Evolutionary conservation across 1,140 invertebrate genomes (phyloP), one percentile per base, ranked within the genome.

Genomic region (Pachyrhynchus sulphureomaculatus): DNA sequence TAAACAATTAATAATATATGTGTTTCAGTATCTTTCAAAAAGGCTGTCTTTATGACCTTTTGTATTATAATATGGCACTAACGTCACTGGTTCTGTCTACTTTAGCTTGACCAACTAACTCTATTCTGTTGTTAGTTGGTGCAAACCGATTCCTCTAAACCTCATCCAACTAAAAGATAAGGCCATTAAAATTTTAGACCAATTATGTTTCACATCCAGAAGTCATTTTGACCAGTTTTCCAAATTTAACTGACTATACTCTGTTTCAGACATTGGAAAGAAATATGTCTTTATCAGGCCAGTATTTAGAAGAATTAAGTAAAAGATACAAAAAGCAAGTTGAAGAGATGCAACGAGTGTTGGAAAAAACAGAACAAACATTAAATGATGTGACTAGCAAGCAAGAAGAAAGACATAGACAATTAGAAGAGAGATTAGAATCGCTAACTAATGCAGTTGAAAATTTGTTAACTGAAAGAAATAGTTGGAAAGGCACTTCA

Each of bases 251-350:
- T n/a, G n/a, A n/a, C n/a, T n/a, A n/a, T n/a, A n/a, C n/a, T n/a
- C n/a, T 36, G 39, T 70, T 83, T 68, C 77, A 92, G 85, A 87
- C 89, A 55, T 79, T 99, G 56, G 96, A 99, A 78, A 82, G 91
- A 47, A 99, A 99, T 77, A 95, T 99, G 86, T 96, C 95, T 2
- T 79, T 99, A 2, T 96, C 92, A 60, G 91, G 91, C 58, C 93
- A 96, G 70, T 98, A 98, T 77, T 79, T 99, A 42, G 94, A 98
- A 76, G 95, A 98, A 74, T 76, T 99, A 41, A 96, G 93, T 76
- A 85, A 90, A 32, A 83, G 94, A 36, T 98, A 98, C 76, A 96
- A 96, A 67, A 93, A 93, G 62, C 95, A 99, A 80, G 93, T 95
- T 24, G 95, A 98, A 76, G 95, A 98, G 72, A 91, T 95, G 85